Evolutionary conservation across 2,888 invertebrate genomes (phyloP), one percentile per base, ranked within the genome.

Genomic region (Epinotia brunnichana): DNA sequence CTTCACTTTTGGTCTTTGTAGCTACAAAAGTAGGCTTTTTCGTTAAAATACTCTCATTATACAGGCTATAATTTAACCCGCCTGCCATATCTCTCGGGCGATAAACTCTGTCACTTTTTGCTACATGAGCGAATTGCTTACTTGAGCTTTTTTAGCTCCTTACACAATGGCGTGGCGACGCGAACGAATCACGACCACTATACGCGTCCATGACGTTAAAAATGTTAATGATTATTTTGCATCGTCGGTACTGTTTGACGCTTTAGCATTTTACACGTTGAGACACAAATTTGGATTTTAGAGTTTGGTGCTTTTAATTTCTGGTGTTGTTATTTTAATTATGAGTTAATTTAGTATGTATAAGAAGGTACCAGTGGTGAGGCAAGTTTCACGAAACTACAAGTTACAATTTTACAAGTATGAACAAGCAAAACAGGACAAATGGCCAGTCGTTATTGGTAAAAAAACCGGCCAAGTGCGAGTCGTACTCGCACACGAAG

Each of bases 261-360:
- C 54, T 56, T 54, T 60, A 21, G 21, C 17, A 39, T 69, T 39
- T 61, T 39, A 60, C 35, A 63, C 74, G 69, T 53, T 69, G 66
- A 29, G 51, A 17, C 66, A 59, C 64, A 15, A n/a, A 15, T 67
- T 35, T 69, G 17, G 41, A 21, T 13, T 66, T 74, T 70, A 17
- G 48, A 21, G 54, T 39, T 73, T 73, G 76, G 76, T 77, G 76
- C 76, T 77, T 74, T 74, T 68, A 21, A 19, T 29, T 53, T 63
- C 29, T 19, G 17, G 51, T 53, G 15, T 15, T 44, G n/a, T 39
- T 41, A n/a, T 48, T 48, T 44, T 1, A 61, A 21, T 61, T 9
- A n/a, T 29, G 29, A 9, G 9, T 29, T 29, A 51, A 11, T n/a
- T 29, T 24, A 24, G 24, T 51, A 19, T 63, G 17, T 54, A 2